Base-by-base conservation (phyloP, 2,113 vertebrate species). In the Vulpes vulpes region DNA sequence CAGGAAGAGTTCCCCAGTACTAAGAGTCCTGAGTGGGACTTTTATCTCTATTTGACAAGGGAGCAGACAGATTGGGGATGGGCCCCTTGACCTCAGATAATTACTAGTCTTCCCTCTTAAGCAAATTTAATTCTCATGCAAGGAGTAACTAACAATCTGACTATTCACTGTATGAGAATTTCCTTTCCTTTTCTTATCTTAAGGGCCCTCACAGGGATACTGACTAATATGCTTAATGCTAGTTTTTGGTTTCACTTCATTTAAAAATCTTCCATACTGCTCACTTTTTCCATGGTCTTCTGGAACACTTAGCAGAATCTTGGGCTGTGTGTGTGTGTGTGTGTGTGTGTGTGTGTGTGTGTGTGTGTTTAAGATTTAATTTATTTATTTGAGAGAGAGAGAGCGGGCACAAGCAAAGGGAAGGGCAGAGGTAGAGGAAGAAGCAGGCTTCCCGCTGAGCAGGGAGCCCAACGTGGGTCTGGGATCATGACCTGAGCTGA, bases 21-120 rank as follows among this genome's bases (percentile, higher is more conserved):
- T n/a, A 78, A 74, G 86, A 67, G 97, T 94, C 83, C 71, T 90
- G 94, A 91, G 83, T 93, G 71, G 95, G 55, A 82, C 64, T 97
- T 97, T 96, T 94, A 97, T 97, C 95, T 97, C 79, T 95, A 4
- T 94, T 74, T 95, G 96, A 97, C 59, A 95, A 74, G 90, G 83
- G 74, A 95, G 62, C 86, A 95, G 95, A 96, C 95, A 95, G 96
- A 95, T 93, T 95, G 92, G 91, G 71, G 74, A 92, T 88, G 76
- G 62, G 69, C 71, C 74, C 71, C 92, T 87, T 97, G 96, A 95
- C 96, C 96, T 97, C 65, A 87, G 82, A 95, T 96, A 96, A 95
- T 96, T 95, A 87, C 89, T 76, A 90, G 88, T 65, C 92, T 96
- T 95, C 65, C 83, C 59, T 84, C 80, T 97, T 81, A 78, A 90